Evolutionary conservation across 2,797 vertebrate species (phyloP).

Genomic region (Linurgus olivaceus): DNA sequence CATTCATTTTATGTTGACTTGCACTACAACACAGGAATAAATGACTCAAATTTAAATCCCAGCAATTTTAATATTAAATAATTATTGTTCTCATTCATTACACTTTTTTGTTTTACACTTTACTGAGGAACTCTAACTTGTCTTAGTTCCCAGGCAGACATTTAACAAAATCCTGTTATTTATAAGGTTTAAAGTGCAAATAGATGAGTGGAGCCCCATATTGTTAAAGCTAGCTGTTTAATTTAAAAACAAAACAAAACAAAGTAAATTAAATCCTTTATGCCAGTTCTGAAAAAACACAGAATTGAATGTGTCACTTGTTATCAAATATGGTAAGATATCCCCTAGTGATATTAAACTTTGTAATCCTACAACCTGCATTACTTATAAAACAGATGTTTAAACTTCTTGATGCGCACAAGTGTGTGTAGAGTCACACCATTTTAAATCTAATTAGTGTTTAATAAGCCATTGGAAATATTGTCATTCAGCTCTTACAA

Average conservation of each 20-base stretch:
- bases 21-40: background rate
- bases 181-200: background rate
- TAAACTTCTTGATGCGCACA: constrained; percentile 24
- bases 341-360: constrained; percentile 40
- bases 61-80: background rate
- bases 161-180: background rate
- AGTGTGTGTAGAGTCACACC: constrained; percentile 50
- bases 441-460: constrained; percentile 71
- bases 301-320: background rate
- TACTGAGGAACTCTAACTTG: background rate
- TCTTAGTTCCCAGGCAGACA: background rate
- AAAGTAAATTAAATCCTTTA: background rate
- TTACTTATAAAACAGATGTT: constrained; percentile 53
- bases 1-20: background rate
- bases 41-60: background rate
- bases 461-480: constrained; percentile 72
- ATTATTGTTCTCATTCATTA: background rate
- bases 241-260: background rate
- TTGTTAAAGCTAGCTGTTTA: background rate
- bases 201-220: background rate
- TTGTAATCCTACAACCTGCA: background rate
- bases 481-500: constrained; percentile 64
- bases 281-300: background rate
- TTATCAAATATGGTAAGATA: constrained; percentile 1
- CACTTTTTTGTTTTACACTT: background rate